Percentiles rank a stretch among this genome's conserved stretches.
Evolutionary conservation across 1,140 invertebrate genomes (phyloP).

Genomic region (Lutraria rhynchaena): DNA sequence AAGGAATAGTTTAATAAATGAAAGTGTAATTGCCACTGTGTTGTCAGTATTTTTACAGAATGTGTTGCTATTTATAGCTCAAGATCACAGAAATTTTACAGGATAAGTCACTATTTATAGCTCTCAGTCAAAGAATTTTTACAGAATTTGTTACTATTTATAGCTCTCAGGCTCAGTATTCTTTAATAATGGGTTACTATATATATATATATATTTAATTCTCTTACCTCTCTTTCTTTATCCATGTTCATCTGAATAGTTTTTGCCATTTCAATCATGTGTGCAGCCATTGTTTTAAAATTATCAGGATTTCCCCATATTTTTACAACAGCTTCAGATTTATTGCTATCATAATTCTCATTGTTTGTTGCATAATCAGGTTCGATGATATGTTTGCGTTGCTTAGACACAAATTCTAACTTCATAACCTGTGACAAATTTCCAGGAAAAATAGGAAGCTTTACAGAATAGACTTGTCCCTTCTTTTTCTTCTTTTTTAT

Average conservation of each 20-base stretch:
- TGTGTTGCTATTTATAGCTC: too few relatives aligned
- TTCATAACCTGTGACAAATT: slow-evolving; percentile 4
- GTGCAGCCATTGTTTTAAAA: background rate
- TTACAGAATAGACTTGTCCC: slow-evolving; percentile 4
- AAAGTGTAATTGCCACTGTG: too few relatives aligned
- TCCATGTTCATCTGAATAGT: slow-evolving; percentile 1
- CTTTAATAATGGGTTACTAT: too few relatives aligned
- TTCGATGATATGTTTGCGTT: background rate
- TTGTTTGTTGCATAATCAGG: slow-evolving; percentile 4
- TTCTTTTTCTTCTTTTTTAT: slow-evolving; percentile 33
- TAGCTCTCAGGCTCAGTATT: too few relatives aligned
- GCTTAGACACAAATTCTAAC: slow-evolving; percentile 7
- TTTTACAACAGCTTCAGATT: background rate
- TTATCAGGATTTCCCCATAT: slow-evolving; percentile 22
- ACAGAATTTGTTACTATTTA: too few relatives aligned
- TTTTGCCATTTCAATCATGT: background rate
- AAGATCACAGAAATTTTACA: too few relatives aligned
- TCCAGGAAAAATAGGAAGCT: slow-evolving; percentile 27
- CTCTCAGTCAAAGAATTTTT: too few relatives aligned
- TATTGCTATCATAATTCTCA: slow-evolving; percentile 6
- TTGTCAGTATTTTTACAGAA: too few relatives aligned
- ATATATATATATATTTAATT: too few relatives aligned
- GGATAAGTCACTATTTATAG: too few relatives aligned
- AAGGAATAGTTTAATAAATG: too few relatives aligned
- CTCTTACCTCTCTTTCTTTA: slow-evolving; percentile 5